Base-by-base conservation (phyloP, 1,140 invertebrate species). In the Semibalanus balanoides region DNA sequence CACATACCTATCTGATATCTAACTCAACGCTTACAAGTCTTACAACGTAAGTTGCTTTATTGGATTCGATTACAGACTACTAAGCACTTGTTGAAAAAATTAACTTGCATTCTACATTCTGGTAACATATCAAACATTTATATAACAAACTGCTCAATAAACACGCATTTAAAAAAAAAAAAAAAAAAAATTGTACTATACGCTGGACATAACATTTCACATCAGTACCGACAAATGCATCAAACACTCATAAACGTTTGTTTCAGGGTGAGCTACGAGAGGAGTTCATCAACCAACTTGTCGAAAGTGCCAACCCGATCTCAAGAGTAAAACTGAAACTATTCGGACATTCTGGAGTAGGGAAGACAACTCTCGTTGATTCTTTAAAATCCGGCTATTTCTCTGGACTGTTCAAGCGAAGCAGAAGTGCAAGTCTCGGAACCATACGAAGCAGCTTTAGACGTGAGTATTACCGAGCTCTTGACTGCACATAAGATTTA, bases 331-430 rank as follows among this genome's bases (percentile, higher is more conserved):
- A 93, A 80, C 80, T 94, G 40, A 89, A 93, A 79, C 81, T 94
- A 29, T 87, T 94, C 78, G 93, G 93, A 7, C 88, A 92, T 80
- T 91, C 89, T 71, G 90, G 88, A 0, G 88, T 89, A 14, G 93
- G 93, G 9, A 94, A 94, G 84, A 88, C 90, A 25, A 87, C 89
- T 0, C 83, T 94, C 22, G 86, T 91, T 22, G 90, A 91, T 78
- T 89, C 89, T 0, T 82, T 94, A 28, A 90, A 90, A 81, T 87
- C 89, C 76, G 88, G 89, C 0, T 87, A 90, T 77, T 89, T 90
- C 80, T 87, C 86, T 79, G 87, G 88, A 28, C 86, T 90, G 76
- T 90, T 91, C 79, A 82, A 87, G 77, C 82, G 89, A 77, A 87
- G 79, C 64, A 81, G 80, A 76, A 77, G 79, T 28, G n/a, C 35